Conservation (phyloP, 2,888 invertebrate species). For the Schizaphis graminum region DNA sequence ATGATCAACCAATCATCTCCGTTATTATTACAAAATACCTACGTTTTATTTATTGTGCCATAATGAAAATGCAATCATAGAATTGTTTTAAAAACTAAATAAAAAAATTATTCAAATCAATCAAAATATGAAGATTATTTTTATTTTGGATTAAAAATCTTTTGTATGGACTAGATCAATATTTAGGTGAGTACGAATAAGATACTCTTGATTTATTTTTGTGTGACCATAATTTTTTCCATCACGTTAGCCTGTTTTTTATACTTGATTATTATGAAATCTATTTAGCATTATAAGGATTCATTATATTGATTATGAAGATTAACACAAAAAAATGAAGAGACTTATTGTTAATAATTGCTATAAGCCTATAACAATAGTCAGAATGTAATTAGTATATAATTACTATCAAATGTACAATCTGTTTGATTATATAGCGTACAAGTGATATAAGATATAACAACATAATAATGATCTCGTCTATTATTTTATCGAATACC, state of each 20-base stretch:
- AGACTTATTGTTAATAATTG: neutral
- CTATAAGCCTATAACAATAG: neutral
- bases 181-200: neutral
- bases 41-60: neutral
- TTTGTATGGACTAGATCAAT: neutral
- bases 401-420: neutral
- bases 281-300: neutral
- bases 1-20: neutral
- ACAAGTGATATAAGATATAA: neutral
- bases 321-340: neutral
- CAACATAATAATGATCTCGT: neutral
- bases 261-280: neutral
- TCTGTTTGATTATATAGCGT: neutral
- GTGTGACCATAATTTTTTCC: neutral
- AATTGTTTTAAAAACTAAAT: neutral
- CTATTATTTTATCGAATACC: neutral
- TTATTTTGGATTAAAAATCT: neutral
- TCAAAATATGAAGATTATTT: neutral
- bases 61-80: neutral
- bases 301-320: neutral
- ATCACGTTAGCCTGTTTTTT: neutral
- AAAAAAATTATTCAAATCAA: neutral
- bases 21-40: neutral
- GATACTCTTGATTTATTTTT: neutral
- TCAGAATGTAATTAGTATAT: neutral